These are phyloP conservation scores for Macroteleia sp. DNA, from an alignment of 2,888 invertebrate species.

Conservation along the genomic window DNA sequence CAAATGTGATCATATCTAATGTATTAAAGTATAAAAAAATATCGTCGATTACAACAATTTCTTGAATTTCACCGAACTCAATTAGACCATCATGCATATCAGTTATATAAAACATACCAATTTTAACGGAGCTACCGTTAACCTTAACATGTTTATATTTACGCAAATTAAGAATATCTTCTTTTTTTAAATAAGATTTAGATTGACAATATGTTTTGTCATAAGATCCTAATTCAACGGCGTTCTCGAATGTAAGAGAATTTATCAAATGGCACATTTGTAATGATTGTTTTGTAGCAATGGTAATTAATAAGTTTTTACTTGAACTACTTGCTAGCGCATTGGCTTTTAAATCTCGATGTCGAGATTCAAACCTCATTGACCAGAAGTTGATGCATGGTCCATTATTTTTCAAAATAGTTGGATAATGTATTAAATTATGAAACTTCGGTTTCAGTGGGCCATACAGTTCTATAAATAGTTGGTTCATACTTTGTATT, in stretches of 20 bases:
- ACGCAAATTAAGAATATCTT: no score
- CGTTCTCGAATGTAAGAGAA: no score
- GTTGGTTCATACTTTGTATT: background rate
- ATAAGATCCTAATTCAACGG: no score
- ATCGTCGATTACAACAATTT: no score
- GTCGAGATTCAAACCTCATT: background rate
- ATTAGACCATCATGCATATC: background rate
- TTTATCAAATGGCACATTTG: no score
- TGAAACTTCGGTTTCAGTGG: background rate
- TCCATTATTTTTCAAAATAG: background rate
- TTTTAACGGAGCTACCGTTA: no score
- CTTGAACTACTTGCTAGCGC: background rate
- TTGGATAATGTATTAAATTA: slow-evolving; percentile 9
- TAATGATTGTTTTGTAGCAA: background rate
- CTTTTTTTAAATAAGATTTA: no score
- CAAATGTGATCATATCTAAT: no score
- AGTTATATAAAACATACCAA: background rate
- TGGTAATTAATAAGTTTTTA: background rate
- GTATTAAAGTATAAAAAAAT: no score
- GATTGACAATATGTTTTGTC: no score
- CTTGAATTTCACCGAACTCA: background rate
- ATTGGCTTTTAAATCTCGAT: background rate
- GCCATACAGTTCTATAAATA: background rate
- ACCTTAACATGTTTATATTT: no score
- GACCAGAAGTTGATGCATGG: background rate